These are phyloP conservation scores for Harpegnathos saltator DNA, from an alignment of 1,140 invertebrate genomes.

Conservation along the genomic window DNA sequence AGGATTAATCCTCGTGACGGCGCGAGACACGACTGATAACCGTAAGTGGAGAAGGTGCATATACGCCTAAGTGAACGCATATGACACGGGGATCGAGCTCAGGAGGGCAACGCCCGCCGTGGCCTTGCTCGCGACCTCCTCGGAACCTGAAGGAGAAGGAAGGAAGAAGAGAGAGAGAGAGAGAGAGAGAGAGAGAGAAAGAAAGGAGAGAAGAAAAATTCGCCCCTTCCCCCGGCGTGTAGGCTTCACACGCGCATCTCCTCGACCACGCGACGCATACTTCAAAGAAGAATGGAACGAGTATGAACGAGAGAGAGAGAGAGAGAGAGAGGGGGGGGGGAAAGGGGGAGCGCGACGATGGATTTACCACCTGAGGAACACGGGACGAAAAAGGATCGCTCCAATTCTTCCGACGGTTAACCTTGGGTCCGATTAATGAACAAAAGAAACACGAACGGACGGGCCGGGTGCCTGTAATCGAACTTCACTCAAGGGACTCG, in stretches of 20 bases:
- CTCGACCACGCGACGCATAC: neutral
- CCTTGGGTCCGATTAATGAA: neutral
- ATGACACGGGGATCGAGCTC: constrained; percentile 57
- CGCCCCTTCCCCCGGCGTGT: constrained; percentile 14
- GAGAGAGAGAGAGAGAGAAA: constrained; percentile 11
- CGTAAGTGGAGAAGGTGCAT: neutral
- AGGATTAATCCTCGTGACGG: too few species aligned
- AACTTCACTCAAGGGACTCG: neutral
- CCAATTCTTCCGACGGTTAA: too few species aligned
- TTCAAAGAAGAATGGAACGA: constrained; percentile 19
- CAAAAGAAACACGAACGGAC: neutral
- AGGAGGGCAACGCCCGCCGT: constrained; percentile 83
- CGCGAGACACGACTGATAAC: neutral
- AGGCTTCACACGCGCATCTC: neutral
- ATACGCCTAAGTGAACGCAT: constrained; percentile 15
- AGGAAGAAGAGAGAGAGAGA: neutral
- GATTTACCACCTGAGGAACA: neutral
- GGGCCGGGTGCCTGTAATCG: neutral
- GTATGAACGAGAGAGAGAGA: neutral
- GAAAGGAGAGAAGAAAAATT: constrained; percentile 5
- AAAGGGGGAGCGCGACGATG: neutral
- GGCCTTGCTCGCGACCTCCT: constrained; percentile 85
- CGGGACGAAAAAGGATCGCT: neutral
- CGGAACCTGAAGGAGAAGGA: constrained; percentile 13
- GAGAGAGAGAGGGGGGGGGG: neutral